Evolutionary conservation across 2,797 vertebrate species (phyloP).

Genomic region (Bovichtus variegatus): DNA sequence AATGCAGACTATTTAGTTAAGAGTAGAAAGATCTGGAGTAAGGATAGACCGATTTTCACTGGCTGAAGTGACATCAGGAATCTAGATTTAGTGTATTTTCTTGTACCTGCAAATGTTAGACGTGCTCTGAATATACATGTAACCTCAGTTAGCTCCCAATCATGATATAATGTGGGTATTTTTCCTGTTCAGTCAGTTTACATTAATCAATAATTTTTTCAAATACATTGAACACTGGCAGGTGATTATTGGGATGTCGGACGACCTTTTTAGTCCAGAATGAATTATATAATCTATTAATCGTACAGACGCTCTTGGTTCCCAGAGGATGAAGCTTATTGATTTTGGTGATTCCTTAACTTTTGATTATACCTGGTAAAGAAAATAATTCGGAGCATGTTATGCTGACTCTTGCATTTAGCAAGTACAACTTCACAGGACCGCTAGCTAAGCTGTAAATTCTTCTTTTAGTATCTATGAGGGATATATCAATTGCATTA

Average conservation of each 20-base stretch:
- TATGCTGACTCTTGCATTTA: neutral
- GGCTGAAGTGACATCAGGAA: conserved; percentile 28
- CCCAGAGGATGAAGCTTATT: too few relatives aligned
- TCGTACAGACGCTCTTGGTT: too few relatives aligned
- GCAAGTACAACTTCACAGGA: neutral
- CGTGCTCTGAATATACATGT: neutral
- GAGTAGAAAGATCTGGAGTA: conserved; percentile 49
- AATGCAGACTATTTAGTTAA: conserved; percentile 36
- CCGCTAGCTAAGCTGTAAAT: neutral
- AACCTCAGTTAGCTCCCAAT: neutral
- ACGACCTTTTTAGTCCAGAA: neutral
- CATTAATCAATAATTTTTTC: neutral
- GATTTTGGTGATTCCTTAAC: neutral
- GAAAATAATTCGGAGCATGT: neutral
- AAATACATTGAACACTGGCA: neutral
- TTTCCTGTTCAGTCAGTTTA: neutral
- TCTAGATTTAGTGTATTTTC: neutral
- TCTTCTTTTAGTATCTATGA: neutral
- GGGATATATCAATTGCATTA: neutral
- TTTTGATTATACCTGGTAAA: neutral
- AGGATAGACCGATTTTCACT: conserved; percentile 82
- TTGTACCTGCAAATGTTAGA: neutral
- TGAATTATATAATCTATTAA: neutral
- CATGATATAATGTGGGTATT: neutral
- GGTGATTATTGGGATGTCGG: neutral